Base-by-base conservation (phyloP, 2,888 invertebrate genomes). In the Fissipunctia ypsillon region DNA sequence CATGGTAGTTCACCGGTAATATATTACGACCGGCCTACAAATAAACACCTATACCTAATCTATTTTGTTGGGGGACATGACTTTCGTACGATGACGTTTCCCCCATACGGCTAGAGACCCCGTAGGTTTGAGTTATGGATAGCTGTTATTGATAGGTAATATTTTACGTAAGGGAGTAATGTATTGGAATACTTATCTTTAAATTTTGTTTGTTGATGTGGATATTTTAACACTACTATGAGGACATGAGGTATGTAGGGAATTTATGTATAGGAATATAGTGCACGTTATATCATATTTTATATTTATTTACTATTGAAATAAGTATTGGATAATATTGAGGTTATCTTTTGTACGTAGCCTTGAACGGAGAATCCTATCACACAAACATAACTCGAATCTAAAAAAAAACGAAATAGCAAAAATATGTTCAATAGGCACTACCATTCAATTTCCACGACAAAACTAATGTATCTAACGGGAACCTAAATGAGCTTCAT, bases 401-500 rank as follows among this genome's bases (percentile, higher is more conserved):
- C 41, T 52, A 43, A 35, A 31, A 71, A 31, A 71, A 56, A 54
- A 54, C 63, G 41, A 50, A 73, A 73, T 64, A 61, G 61, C 0
- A 41, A 63, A 71, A 73, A 81, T 63, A 69, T 72, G 73, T 78
- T 79, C 60, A 73, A 72, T 78, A 48, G 38, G 61, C 28, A 63
- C 73, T 70, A 73, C 64, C 69, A 68, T 76, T 70, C 50, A 69
- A 81, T 87, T 85, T 60, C 61, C 28, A 54, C 48, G 54, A 78
- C 78, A 82, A 86, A 80, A 77, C 78, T 85, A 85, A 85, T 88
- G 84, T 87, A 84, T 81, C 86, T 77, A 78, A 84, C 61, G 75
- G 69, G 70, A 80, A 84, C 73, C 81, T 84, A 86, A 87, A 88
- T 88, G 87, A 88, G 84, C 84, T 84, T 79, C 80, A 84, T 87